Conservation (phyloP, 1,140 invertebrate genomes). For the Helicoverpa zea region DNA sequence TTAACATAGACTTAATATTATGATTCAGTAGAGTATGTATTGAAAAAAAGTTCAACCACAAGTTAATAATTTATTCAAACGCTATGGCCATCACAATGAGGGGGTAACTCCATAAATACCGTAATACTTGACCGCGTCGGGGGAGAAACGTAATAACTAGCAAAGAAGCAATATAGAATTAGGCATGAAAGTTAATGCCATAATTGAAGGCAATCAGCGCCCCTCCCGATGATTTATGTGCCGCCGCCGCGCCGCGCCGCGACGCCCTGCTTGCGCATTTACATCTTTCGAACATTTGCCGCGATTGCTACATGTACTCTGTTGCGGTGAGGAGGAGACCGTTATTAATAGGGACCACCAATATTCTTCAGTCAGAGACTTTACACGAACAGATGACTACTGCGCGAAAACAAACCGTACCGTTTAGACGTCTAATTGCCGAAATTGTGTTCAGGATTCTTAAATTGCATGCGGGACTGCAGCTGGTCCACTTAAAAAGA, state of each 20-base stretch:
- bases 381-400: not conserved
- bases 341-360: constrained; percentile 52
- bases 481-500: constrained; percentile 84
- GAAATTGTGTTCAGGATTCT: constrained; percentile 78
- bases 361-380: constrained; percentile 14
- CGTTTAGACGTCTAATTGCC: constrained; percentile 61
- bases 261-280: constrained; percentile 60
- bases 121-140: constrained; percentile 61
- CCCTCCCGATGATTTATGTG: constrained; percentile 81
- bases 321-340: constrained; percentile 55
- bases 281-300: constrained; percentile 77
- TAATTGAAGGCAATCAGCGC: constrained; percentile 83
- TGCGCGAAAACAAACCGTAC: constrained; percentile 30
- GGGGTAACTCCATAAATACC: constrained; percentile 29
- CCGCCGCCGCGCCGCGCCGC: constrained; percentile 53
- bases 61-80: constrained; percentile 19
- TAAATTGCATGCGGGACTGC: constrained; percentile 80
- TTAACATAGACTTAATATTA: too few relatives aligned
- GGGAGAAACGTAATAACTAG: constrained; percentile 61
- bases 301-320: constrained; percentile 66
- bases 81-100: not conserved
- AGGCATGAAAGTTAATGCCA: constrained; percentile 83
- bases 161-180: constrained; percentile 76
- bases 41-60: not conserved
- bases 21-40: not conserved